Evolutionary conservation across 2,113 vertebrate genomes (phyloP).

Genomic region (Ceyx cyanopectus): DNA sequence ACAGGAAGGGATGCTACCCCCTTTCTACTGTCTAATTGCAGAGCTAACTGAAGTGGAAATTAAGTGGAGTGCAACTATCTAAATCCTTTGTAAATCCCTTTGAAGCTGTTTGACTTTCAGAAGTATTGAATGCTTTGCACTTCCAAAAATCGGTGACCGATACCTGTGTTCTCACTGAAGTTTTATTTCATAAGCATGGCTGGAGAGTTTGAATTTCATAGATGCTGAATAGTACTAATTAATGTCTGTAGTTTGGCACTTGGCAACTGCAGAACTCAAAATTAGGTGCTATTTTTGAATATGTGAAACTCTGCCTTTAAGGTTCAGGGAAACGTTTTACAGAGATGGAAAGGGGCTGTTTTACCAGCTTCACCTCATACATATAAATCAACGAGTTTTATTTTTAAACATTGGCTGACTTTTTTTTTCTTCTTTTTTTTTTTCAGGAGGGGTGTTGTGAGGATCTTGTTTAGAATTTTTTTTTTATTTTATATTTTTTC

Average conservation of each 20-base stretch:
- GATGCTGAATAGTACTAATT: neutral
- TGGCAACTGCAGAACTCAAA: neutral
- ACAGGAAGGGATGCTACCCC: rapidly evolving
- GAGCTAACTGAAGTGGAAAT: neutral
- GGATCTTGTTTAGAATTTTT: neutral
- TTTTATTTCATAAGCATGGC: neutral
- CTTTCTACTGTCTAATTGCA: neutral
- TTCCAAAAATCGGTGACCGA: neutral
- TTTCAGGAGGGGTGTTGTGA: rapidly evolving
- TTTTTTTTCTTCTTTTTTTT: neutral
- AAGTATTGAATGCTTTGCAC: neutral
- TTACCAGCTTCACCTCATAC: neutral
- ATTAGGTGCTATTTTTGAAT: neutral
- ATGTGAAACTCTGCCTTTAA: neutral
- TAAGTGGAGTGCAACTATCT: neutral
- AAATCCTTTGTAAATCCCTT: neutral
- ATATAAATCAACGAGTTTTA: neutral
- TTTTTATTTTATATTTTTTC: neutral
- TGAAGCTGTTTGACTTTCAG: neutral
- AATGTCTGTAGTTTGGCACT: neutral
- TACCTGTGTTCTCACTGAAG: neutral
- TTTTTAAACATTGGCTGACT: neutral
- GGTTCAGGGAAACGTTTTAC: neutral
- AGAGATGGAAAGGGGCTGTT: neutral
- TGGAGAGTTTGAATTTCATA: neutral